phyloP scores from a whole-genome alignment of 2,888 invertebrate species.

The Epinotia nisella region DNA sequence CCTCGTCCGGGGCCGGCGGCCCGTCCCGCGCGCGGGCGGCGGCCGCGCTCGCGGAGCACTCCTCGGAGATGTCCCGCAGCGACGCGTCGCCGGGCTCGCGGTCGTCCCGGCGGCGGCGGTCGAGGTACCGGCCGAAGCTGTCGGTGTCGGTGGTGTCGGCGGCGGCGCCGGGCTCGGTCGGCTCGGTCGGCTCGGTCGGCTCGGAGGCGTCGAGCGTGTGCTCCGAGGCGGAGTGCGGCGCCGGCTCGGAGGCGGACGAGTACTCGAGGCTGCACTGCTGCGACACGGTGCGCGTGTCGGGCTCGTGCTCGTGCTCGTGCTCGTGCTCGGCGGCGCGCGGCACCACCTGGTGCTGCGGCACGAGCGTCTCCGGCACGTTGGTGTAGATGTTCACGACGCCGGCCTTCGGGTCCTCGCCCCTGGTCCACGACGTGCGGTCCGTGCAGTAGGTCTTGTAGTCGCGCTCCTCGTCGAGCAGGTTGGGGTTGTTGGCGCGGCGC shows the following conservation, averaged over 20 bases:
- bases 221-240: conserved; percentile 81
- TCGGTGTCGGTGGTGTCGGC: conserved; percentile 82
- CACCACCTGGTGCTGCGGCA: conserved; percentile 85
- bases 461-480: conserved; percentile 86
- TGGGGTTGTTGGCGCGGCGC: conserved; percentile 85
- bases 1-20: too few species aligned
- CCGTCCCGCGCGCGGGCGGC: too few species aligned
- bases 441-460: conserved; percentile 75
- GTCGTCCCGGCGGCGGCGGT: conserved; percentile 74
- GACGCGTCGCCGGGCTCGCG: conserved; percentile 70
- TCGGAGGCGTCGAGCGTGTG: conserved; percentile 73
- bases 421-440: conserved; percentile 72
- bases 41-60: conserved; percentile 63
- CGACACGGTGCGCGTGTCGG: conserved; percentile 87
- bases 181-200: conserved; percentile 80
- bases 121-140: conserved; percentile 81
- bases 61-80: conserved; percentile 78
- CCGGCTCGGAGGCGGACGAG: conserved; percentile 85
- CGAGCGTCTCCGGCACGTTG: conserved; percentile 86
- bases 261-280: conserved; percentile 90
- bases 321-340: conserved; percentile 48
- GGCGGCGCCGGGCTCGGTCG: conserved; percentile 78
- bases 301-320: conserved; percentile 55
- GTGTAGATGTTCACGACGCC: conserved; percentile 86
- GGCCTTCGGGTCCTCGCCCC: conserved; percentile 64